Conservation (phyloP, 1,140 invertebrate species). For the Camponotus pennsylvanicus region DNA sequence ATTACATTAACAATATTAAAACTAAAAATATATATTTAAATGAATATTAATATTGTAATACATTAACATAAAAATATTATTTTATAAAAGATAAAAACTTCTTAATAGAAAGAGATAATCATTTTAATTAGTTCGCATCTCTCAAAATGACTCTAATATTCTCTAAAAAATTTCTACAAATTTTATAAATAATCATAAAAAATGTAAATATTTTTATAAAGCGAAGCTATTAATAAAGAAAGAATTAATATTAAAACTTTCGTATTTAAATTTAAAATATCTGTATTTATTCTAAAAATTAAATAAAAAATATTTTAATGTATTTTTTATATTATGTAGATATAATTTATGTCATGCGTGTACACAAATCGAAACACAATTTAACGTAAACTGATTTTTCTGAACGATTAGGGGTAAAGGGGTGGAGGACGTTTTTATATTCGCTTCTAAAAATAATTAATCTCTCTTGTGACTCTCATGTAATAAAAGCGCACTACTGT, state of each 20-base stretch:
- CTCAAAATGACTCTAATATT: not conserved
- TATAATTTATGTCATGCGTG: not conserved
- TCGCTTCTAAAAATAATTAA: constrained; percentile 37
- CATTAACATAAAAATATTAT: not conserved
- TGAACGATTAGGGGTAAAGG: not conserved
- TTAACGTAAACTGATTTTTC: not conserved
- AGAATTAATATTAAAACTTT: not conserved
- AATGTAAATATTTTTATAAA: not conserved
- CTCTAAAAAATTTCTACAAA: not conserved
- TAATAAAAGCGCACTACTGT: constrained; percentile 9
- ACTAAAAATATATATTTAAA: not conserved
- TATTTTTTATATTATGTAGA: not conserved
- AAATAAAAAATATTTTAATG: not conserved
- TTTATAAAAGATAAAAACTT: not conserved
- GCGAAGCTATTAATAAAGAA: not conserved
- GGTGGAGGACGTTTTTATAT: not conserved
- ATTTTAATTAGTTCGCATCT: not conserved
- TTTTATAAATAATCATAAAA: not conserved
- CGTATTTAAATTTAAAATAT: not conserved
- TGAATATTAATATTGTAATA: not conserved
- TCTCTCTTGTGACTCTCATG: not conserved
- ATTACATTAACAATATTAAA: not conserved
- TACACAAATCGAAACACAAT: not conserved
- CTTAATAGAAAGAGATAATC: not conserved
- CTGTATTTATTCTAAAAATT: not conserved